Base-by-base conservation (phyloP, 2,888 invertebrate genomes). In the Acleris literana region DNA sequence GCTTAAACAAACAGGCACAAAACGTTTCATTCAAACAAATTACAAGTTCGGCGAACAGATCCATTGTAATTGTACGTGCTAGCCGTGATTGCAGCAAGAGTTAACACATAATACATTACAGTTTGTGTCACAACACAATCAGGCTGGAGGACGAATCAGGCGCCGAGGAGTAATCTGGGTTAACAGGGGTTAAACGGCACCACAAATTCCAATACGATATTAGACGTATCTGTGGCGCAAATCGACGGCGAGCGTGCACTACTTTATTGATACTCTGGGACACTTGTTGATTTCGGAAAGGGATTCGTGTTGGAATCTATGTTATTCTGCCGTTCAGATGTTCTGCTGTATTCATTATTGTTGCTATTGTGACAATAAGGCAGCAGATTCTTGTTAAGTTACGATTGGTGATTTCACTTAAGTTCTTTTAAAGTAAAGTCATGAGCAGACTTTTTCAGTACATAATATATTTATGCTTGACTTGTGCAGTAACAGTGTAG, bases 121-220 rank as follows among this genome's bases (percentile, higher is more conserved):
- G 92, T 92, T 92, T 92, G 88, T 92, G 92, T 92, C 92, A 92
- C 92, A 92, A 92, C 90, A 92, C 92, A 92, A 92, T 92, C 92
- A 92, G 87, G 87, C 88, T 80, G 83, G 90, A 88, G 91, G 92
- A 92, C 91, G 93, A 93, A 92, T 93, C 92, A 92, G 91, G 92
- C 89, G 92, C 86, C 90, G 92, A 90, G 92, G 85, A 89, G 87
- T 94, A 94, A 94, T 94, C 94, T 94, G 94, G 94, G 94, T 95
- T 94, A 95, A 95, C 94, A 93, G 94, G 94, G 94, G 94, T 95
- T 94, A 94, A 95, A 94, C 94, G 94, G 93, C 94, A 93, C 93
- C 94, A 94, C 94, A 94, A 93, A 94, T 94, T 94, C 94, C 94
- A 93, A 93, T 93, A 93, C 93, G 93, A 93, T 91, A 93, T 93